phyloP scores from a whole-genome alignment of 2,113 vertebrate species.

The Alouatta palliata region DNA sequence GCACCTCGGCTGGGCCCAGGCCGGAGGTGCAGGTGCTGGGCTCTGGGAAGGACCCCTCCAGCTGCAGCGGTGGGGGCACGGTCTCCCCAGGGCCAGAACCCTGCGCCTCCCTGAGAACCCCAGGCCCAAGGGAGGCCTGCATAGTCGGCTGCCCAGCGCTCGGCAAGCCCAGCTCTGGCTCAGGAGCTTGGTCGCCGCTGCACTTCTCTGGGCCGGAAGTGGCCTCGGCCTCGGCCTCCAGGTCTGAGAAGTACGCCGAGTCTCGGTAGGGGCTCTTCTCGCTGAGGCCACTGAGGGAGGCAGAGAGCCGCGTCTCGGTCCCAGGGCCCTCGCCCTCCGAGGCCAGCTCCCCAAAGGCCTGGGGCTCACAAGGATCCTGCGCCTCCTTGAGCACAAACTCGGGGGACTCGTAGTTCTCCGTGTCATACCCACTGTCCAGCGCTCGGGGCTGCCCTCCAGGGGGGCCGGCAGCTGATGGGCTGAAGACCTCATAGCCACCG shows the following conservation, averaged over 20 bases:
- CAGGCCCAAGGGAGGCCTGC: neutral
- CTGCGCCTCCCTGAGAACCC: neutral
- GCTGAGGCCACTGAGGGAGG: conserved; percentile 80
- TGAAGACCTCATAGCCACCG: conserved; percentile 72
- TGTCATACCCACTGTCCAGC: conserved; percentile 97
- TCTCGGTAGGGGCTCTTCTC: conserved; percentile 93
- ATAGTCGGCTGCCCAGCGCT: neutral
- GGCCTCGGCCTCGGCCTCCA: conserved; percentile 89
- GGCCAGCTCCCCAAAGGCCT: conserved; percentile 77
- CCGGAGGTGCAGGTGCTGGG: neutral
- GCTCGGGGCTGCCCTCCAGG: conserved; percentile 89
- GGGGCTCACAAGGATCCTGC: conserved; percentile 85
- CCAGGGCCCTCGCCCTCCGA: conserved; percentile 81
- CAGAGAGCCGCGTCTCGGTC: conserved; percentile 67
- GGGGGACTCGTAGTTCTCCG: conserved; percentile 96
- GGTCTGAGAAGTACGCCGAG: conserved; percentile 97
- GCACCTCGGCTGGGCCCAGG: neutral
- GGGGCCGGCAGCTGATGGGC: conserved; percentile 85
- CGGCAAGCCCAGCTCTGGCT: neutral
- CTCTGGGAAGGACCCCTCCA: neutral
- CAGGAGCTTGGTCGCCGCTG: fast-evolving
- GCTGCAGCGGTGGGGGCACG: fast-evolving
- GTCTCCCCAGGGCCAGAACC: neutral
- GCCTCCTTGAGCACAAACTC: conserved; percentile 95
- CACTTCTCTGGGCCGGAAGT: neutral